Conservation (phyloP, 2,888 invertebrate species). For the Leucoptera coffeella region DNA sequence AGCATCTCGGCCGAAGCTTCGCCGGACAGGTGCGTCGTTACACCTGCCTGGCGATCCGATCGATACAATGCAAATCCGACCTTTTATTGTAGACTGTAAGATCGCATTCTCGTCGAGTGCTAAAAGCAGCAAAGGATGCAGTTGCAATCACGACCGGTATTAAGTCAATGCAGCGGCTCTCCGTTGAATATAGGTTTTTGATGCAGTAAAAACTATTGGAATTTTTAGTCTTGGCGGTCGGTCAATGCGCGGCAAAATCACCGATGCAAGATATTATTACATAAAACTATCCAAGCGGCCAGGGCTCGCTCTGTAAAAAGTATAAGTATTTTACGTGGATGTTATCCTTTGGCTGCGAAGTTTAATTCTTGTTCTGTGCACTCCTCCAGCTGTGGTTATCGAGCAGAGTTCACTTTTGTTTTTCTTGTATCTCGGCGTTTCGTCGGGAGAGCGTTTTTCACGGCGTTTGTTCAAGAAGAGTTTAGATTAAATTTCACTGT, state of each 20-base stretch:
- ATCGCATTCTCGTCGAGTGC: too few species aligned
- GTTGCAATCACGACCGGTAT: conserved; percentile 44
- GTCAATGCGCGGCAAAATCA: too few species aligned
- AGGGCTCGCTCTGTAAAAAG: too few species aligned
- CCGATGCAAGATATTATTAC: too few species aligned
- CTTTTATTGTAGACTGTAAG: too few species aligned
- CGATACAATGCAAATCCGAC: conserved; percentile 48
- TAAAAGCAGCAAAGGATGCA: conserved; percentile 21
- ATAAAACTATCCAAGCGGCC: too few species aligned
- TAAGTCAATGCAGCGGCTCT: conserved; percentile 40
- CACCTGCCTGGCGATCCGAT: conserved; percentile 48
- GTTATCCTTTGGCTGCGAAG: conserved; percentile 18
- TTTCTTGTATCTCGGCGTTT: conserved; percentile 40
- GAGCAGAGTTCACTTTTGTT: conserved; percentile 29
- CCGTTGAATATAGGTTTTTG: conserved; percentile 48
- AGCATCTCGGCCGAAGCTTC: conserved; percentile 39
- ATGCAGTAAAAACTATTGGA: conserved; percentile 48
- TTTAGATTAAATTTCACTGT: conserved; percentile 35
- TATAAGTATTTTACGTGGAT: conserved; percentile 36
- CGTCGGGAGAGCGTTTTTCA: conserved; percentile 26
- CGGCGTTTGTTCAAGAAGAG: conserved; percentile 34
- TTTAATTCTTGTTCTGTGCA: conserved; percentile 31
- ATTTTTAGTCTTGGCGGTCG: too few species aligned
- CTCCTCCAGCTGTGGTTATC: conserved; percentile 23
- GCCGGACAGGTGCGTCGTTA: conserved; percentile 40